These are phyloP conservation scores for Melanostoma scalare DNA, from an alignment of 2,888 invertebrate genomes.

Conservation along the genomic window DNA sequence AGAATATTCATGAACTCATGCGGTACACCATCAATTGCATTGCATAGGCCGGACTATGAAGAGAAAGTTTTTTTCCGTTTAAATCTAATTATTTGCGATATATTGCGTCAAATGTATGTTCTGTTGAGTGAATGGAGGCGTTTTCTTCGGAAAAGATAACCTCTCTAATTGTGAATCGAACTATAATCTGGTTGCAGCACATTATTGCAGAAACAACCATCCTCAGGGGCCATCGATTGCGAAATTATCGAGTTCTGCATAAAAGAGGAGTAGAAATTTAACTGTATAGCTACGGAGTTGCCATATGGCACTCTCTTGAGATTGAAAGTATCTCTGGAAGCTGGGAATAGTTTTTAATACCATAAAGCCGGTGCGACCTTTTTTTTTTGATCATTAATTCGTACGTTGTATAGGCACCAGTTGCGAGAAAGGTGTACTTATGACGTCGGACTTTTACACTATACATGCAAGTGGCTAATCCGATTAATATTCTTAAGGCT, in stretches of 20 bases:
- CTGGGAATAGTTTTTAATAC: no score
- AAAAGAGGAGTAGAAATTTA: neutral
- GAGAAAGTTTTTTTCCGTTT: conserved; percentile 62
- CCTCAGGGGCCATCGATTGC: conserved; percentile 59
- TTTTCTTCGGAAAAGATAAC: conserved; percentile 40
- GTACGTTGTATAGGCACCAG: no score
- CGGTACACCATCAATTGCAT: conserved; percentile 9
- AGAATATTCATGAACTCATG: conserved; percentile 44
- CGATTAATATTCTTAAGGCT: no score
- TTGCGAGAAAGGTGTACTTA: no score
- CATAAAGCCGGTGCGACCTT: no score
- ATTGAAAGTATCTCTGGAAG: no score
- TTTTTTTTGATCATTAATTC: no score
- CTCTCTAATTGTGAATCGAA: conserved; percentile 69
- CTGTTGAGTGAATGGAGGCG: conserved; percentile 5
- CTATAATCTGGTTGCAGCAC: neutral
- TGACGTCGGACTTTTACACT: no score
- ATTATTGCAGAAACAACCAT: conserved; percentile 30
- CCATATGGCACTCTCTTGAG: no score
- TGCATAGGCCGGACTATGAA: conserved; percentile 8
- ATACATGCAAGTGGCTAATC: no score
- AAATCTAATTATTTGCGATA: conserved; percentile 52
- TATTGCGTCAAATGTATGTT: conserved; percentile 57
- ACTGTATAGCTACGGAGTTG: no score
- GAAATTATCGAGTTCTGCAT: conserved; percentile 15